Base-by-base conservation (phyloP, 2,888 invertebrate species). In the Eupithecia subfuscata region DNA sequence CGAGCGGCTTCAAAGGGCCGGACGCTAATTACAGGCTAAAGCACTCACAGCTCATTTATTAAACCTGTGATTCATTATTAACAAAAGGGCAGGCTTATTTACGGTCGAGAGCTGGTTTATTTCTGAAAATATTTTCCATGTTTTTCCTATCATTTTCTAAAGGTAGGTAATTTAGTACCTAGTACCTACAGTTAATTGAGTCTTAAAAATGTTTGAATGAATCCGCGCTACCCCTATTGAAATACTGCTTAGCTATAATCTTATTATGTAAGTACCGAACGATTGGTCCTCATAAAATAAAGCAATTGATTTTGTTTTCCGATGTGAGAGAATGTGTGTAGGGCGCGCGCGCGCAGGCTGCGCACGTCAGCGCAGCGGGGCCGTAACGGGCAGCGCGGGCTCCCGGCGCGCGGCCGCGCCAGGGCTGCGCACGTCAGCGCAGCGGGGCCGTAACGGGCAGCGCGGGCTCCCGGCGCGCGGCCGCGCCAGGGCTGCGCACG, bases 11-110 rank as follows among this genome's bases (percentile, higher is more conserved):
- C 40, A 67, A 67, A 67, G 67, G 67, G 40, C n/a, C 11, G 67
- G 11, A 5, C 16, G 65, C 12, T 67, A 43, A 67, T 22, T 12
- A 43, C 37, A 11, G 65, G 18, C 65, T 11, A 9, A n/a, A 40
- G 1, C 11, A 40, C 37, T 67, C 40, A 65, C 67, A 43, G 67
- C 40, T 67, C 22, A 67, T 67, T 67, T 22, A 67, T 67, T 67
- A 67, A 40, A n/a, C n/a, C 67, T 67, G 25, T 25, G 0, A 14
- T 40, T 67, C 40, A 40, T n/a, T 67, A 67, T 43, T 37, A 67
- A 3, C 67, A 40, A 65, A 65, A 67, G 67, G 40, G 40, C 40
- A 37, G n/a, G 37, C 40, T 67, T 67, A 67, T 67, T 67, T 40
- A 40, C 40, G 40, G 63, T 6, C 22, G n/a, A 67, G 22, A 30